Evolutionary conservation across 2,113 vertebrate species (phyloP).

Genomic region (Sinocyclocheilus rhinocerous): DNA sequence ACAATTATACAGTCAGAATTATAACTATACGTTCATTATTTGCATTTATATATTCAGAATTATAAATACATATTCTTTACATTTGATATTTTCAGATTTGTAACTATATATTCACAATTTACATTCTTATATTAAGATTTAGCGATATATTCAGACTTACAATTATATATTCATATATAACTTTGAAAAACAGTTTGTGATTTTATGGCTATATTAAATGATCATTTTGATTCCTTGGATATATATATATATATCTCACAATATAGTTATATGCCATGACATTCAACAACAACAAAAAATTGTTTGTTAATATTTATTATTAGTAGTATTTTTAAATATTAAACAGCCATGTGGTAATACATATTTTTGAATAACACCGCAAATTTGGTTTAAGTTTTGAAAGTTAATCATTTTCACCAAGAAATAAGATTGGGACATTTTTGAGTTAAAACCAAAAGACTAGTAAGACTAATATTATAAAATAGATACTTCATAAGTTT

Average conservation of each 20-base stretch:
- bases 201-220: not conserved
- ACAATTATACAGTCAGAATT: too few species aligned
- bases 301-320: too few species aligned
- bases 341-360: not conserved
- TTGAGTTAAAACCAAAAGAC: not conserved
- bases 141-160: too few species aligned
- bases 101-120: too few species aligned
- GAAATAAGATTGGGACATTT: not conserved
- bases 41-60: too few species aligned
- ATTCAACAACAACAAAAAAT: too few species aligned
- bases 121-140: not conserved
- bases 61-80: too few species aligned
- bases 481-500: not conserved
- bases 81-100: too few species aligned
- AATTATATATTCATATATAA: too few species aligned
- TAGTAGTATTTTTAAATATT: not conserved
- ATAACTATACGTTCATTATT: too few species aligned
- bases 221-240: not conserved
- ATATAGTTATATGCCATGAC: not conserved
- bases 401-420: not conserved
- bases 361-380: not conserved
- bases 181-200: not conserved
- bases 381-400: not conserved
- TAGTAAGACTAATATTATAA: not conserved
- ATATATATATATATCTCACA: not conserved